Conservation (phyloP, 2,797 vertebrate species). For the Morelia viridis region DNA sequence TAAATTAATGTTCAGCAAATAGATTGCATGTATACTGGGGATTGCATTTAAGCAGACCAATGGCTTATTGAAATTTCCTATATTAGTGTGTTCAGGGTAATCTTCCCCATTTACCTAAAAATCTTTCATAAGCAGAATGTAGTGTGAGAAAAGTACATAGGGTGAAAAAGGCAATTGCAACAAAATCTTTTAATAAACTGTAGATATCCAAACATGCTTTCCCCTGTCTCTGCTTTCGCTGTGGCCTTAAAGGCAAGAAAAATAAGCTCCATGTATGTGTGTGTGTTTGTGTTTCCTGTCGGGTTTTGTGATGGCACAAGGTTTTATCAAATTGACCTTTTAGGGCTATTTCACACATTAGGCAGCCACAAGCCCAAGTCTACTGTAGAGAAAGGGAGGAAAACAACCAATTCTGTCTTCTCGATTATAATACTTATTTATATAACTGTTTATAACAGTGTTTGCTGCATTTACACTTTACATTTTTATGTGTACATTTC, state of each 20-base stretch:
- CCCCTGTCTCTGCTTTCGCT: slow-evolving; percentile 30
- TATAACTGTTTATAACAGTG: background rate
- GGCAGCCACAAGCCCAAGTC: background rate
- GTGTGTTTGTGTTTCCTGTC: background rate
- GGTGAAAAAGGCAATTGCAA: background rate
- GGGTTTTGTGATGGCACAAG: slow-evolving; percentile 31
- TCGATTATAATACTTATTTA: background rate
- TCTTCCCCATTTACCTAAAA: slow-evolving; percentile 18
- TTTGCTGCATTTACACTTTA: background rate
- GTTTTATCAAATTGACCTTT: slow-evolving; percentile 50
- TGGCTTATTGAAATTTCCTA: slow-evolving; percentile 35
- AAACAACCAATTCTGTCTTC: background rate
- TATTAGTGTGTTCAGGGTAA: slow-evolving; percentile 15
- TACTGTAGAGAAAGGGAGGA: background rate
- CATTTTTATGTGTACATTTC: no score
- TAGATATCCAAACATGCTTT: background rate
- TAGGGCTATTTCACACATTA: background rate
- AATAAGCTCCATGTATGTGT: background rate
- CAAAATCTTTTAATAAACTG: slow-evolving; percentile 5
- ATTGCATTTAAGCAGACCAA: slow-evolving; percentile 52
- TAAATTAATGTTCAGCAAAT: background rate
- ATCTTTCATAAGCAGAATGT: slow-evolving; percentile 17
- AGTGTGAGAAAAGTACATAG: slow-evolving; percentile 25
- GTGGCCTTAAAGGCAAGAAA: slow-evolving; percentile 9
- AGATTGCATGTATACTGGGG: slow-evolving; percentile 17